A percentile compares a stretch with the other conserved stretches of the same genome.
Evolutionary conservation across 2,113 vertebrate species (phyloP).

Genomic region (Nycticorax nycticorax): DNA sequence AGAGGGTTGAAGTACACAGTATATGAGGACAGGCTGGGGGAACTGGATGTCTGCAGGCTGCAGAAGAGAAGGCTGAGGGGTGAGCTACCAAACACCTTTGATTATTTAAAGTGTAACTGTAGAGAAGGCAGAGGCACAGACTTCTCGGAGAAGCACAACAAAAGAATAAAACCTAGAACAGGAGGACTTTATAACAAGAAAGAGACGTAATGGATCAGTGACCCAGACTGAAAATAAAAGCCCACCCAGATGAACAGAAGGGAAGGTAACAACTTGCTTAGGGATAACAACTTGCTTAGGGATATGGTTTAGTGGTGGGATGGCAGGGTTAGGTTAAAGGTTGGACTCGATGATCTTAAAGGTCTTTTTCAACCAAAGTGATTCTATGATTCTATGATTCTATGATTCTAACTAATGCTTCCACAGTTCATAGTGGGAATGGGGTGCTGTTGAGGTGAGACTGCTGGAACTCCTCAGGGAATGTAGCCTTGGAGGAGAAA

Average conservation of each 20-base stretch:
- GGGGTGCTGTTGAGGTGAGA: background rate
- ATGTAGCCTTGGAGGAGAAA: background rate
- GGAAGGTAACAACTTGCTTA: background rate
- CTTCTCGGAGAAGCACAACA: background rate
- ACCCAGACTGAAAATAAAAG: background rate
- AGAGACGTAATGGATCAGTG: no score
- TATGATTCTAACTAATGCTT: no score
- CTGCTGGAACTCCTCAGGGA: background rate
- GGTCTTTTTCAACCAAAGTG: no score
- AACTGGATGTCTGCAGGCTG: background rate
- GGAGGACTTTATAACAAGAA: background rate
- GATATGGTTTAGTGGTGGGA: no score
- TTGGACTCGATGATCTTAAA: no score
- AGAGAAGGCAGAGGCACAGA: background rate
- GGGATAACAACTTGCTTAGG: no score
- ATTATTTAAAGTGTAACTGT: background rate
- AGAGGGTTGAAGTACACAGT: background rate
- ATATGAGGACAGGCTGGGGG: background rate
- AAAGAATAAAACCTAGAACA: background rate
- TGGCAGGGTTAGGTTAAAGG: no score
- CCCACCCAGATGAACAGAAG: background rate
- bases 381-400: no score
- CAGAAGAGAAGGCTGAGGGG: background rate
- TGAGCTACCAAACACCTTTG: background rate
- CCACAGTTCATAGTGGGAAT: background rate